These are phyloP conservation scores for Alosa sapidissima DNA, from an alignment of 2,797 vertebrate species.

Conservation along the genomic window DNA sequence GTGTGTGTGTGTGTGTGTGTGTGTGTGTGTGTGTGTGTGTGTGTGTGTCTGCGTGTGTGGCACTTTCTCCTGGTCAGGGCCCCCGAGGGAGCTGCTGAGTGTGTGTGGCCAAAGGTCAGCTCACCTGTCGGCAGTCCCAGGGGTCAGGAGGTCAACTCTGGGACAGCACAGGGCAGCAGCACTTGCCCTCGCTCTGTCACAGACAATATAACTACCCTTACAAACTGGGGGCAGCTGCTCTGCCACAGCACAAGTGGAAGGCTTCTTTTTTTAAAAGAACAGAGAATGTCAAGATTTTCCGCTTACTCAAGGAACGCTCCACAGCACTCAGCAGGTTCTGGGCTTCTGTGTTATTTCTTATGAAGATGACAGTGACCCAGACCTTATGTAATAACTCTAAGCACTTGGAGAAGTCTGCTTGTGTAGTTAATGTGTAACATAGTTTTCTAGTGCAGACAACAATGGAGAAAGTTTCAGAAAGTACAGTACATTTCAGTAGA, in stretches of 20 bases:
- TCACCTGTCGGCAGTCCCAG: neutral
- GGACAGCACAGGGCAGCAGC: neutral
- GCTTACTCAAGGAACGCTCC: neutral
- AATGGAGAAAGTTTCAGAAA: neutral
- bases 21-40: neutral
- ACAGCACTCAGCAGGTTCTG: neutral
- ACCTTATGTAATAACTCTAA: neutral
- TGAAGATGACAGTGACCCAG: neutral
- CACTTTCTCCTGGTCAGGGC: neutral
- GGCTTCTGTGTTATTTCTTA: neutral
- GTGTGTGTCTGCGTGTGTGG: neutral
- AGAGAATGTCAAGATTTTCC: neutral
- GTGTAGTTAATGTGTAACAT: neutral
- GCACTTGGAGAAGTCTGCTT: neutral
- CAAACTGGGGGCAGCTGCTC: neutral
- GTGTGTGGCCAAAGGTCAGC: neutral
- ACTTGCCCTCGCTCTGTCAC: neutral
- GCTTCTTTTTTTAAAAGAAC: neutral
- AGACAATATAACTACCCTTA: neutral
- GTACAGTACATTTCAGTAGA: neutral
- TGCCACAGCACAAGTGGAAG: neutral
- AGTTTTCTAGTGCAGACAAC: neutral
- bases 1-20: neutral
- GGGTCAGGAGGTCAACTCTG: neutral
- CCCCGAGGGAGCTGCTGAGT: neutral